Evolutionary conservation across 2,797 vertebrate species (phyloP).

Genomic region (Chloroceryle inda): DNA sequence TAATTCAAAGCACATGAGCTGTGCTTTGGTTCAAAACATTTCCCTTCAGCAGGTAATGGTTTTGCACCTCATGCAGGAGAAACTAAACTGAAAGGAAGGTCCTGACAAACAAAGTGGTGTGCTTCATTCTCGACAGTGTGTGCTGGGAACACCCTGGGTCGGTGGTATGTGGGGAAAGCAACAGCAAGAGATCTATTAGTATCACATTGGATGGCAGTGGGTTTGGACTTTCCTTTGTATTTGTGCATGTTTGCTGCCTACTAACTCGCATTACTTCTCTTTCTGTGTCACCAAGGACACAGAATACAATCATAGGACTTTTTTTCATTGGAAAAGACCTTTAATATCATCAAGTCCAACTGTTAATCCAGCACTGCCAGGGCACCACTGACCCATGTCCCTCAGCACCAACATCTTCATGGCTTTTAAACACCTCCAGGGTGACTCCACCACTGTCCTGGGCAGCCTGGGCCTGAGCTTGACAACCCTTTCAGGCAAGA

Average conservation of each 20-base stretch:
- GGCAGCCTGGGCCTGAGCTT: background rate
- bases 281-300: background rate
- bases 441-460: background rate
- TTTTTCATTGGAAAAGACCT: background rate
- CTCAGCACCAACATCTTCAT: background rate
- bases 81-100: background rate
- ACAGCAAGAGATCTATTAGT: background rate
- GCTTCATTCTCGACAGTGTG: background rate
- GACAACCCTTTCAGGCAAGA: background rate
- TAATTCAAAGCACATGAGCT: background rate
- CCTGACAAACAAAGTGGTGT: background rate
- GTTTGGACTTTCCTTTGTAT: background rate
- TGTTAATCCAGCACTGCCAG: background rate
- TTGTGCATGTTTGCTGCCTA: background rate
- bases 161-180: background rate
- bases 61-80: background rate
- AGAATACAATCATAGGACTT: background rate
- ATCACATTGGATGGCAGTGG: background rate
- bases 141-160: background rate
- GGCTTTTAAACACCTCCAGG: background rate
- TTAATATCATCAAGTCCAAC: background rate
- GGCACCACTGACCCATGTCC: background rate
- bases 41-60: background rate
- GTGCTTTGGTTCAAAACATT: background rate
- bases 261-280: background rate